These are phyloP conservation scores for Hesperia comma DNA, from an alignment of 2,888 invertebrate species.

Conservation along the genomic window DNA sequence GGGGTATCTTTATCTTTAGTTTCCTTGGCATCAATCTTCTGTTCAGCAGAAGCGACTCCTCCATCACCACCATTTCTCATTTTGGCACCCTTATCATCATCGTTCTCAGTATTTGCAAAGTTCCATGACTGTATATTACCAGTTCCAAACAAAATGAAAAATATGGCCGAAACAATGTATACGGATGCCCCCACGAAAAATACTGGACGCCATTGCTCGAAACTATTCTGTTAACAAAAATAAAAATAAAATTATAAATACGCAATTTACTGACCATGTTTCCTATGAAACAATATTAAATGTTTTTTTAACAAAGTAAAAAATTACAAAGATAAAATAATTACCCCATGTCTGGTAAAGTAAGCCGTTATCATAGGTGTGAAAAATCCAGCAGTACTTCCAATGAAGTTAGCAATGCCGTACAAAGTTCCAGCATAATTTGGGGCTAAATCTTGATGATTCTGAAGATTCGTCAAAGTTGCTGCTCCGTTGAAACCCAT, in stretches of 20 bases:
- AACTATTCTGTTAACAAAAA: slow-evolving; percentile 84
- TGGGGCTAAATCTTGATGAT: slow-evolving; percentile 90
- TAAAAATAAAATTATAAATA: slow-evolving; percentile 5
- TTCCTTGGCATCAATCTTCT: slow-evolving; percentile 52
- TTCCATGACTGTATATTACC: slow-evolving; percentile 90
- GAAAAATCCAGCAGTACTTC: slow-evolving; percentile 88
- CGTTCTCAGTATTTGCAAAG: slow-evolving; percentile 57
- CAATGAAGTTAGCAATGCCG: slow-evolving; percentile 90
- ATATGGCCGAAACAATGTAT: slow-evolving; percentile 87
- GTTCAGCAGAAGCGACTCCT: slow-evolving; percentile 48
- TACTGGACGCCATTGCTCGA: slow-evolving; percentile 89
- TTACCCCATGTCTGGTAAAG: slow-evolving; percentile 83
- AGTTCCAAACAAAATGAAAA: slow-evolving; percentile 88
- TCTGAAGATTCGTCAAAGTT: slow-evolving; percentile 85
- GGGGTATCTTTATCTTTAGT: slow-evolving; percentile 69
- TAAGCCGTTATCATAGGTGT: slow-evolving; percentile 89
- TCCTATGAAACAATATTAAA: not conserved
- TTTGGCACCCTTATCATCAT: slow-evolving; percentile 43
- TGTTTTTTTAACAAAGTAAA: not conserved
- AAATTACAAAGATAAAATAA: slow-evolving; percentile 17
- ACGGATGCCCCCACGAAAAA: slow-evolving; percentile 89
- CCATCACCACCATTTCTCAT: slow-evolving; percentile 45
- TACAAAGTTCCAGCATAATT: slow-evolving; percentile 91
- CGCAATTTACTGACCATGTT: not conserved
- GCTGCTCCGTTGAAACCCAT: slow-evolving; percentile 87